Percentiles rank a stretch among this genome's conserved stretches.
Conservation (phyloP, 2,113 vertebrate genomes). For the Entosphenus tridentatus region DNA sequence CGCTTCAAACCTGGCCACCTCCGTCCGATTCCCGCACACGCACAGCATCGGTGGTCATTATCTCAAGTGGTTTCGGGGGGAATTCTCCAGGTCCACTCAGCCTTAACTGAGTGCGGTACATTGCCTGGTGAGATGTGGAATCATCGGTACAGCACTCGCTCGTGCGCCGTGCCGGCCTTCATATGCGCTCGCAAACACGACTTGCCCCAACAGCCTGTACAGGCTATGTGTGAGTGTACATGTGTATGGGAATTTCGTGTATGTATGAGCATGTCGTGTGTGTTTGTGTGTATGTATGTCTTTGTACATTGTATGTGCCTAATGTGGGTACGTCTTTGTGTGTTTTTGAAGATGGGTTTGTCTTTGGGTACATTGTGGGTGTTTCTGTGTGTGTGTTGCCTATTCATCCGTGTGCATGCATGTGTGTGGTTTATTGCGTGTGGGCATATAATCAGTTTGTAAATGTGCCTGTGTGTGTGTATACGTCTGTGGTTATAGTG, state of each 20-base stretch:
- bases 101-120: too few relatives aligned
- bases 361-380: background rate
- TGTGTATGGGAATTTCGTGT: background rate
- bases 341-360: background rate
- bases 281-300: background rate
- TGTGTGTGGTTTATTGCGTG: background rate
- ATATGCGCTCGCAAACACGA: too few relatives aligned
- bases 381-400: background rate
- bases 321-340: background rate
- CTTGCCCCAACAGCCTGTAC: background rate
- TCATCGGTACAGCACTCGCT: too few relatives aligned
- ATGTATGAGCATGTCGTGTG: background rate
- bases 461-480: background rate
- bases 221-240: background rate
- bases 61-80: too few relatives aligned
- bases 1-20: too few relatives aligned
- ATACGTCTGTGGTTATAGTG: background rate
- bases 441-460: background rate
- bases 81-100: too few relatives aligned
- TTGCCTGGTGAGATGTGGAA: too few relatives aligned
- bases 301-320: background rate
- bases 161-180: too few relatives aligned
- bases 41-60: too few relatives aligned
- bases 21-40: too few relatives aligned
- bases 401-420: background rate